Evolutionary conservation across 2,113 vertebrate genomes (phyloP), one percentile per base, ranked within the genome.

Genomic region (Xyliphius kryptos): DNA sequence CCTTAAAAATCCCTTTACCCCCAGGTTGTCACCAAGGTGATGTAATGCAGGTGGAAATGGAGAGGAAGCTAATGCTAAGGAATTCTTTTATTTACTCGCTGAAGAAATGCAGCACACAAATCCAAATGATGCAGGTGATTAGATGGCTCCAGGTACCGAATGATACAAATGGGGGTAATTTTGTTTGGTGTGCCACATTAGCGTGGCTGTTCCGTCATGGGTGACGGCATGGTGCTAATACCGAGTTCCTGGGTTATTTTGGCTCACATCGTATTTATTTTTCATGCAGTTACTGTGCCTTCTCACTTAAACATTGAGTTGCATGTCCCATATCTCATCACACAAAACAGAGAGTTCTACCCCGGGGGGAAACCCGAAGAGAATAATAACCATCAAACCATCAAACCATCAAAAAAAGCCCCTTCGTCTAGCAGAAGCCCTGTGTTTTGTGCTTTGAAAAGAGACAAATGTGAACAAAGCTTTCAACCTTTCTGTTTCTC

Each of bases 401-500:
- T 32, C 26, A 6, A 32, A 32, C 7, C 4, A 32, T 6, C 4
- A 32, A 32, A 32, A n/a, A n/a, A n/a, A n/a, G 26, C 26, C 26
- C 26, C n/a, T n/a, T 32, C 26, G 26, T 32, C 26, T 32, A 32
- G 26, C 26, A 32, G 26, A 32, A 32, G 26, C 26, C 26, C 26
- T 32, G 26, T 32, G 82, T 80, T 87, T 85, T 85, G 85, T 88
- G 85, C 85, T 82, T 77, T 79, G 80, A 84, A 84, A 85, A 81
- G 81, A 84, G 79, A 79, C 79, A 81, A 83, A 83, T 81, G 79
- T 81, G 80, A 85, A 77, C 77, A 83, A 83, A 76, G 74, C 74
- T 77, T 83, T 65, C 72, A 83, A 71, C 71, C 74, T n/a, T n/a
- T n/a, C 77, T 63, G 76, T 66, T 68, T 66, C 38, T 68, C 26